These are phyloP conservation scores for Aporophyla nigra DNA, from an alignment of 2,888 invertebrate genomes.

Conservation along the genomic window DNA sequence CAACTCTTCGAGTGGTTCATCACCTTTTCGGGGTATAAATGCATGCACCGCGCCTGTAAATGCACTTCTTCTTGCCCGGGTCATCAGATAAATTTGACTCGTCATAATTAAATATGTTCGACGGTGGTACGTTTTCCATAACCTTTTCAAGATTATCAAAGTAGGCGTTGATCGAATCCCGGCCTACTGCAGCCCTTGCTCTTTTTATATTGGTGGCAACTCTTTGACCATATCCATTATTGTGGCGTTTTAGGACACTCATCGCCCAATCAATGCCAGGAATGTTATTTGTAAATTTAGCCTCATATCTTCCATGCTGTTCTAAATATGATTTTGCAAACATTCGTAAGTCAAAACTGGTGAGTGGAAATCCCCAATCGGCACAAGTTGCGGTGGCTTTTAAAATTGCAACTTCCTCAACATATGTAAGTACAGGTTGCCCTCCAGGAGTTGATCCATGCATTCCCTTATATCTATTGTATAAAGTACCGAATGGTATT, in stretches of 20 bases:
- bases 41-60: conserved; percentile 50
- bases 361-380: conserved; percentile 60
- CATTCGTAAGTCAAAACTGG: conserved; percentile 49
- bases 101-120: conserved; percentile 58
- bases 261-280: conserved; percentile 58
- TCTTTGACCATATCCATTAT: conserved; percentile 42
- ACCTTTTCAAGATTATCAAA: conserved; percentile 32
- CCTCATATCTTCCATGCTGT: conserved; percentile 31
- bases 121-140: conserved; percentile 31
- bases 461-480: conserved; percentile 28
- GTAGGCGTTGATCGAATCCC: conserved; percentile 44
- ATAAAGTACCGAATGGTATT: conserved; percentile 25
- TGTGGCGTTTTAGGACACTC: conserved; percentile 59
- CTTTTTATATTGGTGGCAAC: conserved; percentile 50
- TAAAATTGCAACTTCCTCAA: conserved; percentile 41
- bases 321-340: conserved; percentile 57
- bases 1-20: conserved; percentile 47
- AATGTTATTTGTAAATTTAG: conserved; percentile 56
- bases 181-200: conserved; percentile 45
- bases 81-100: conserved; percentile 58
- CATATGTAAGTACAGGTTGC: conserved; percentile 47
- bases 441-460: conserved; percentile 34
- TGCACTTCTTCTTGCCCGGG: conserved; percentile 51
- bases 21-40: conserved; percentile 58
- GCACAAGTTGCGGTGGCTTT: conserved; percentile 52